These are phyloP conservation scores for Ophioninae sp. DNA, from an alignment of 2,888 invertebrate species.

Conservation along the genomic window DNA sequence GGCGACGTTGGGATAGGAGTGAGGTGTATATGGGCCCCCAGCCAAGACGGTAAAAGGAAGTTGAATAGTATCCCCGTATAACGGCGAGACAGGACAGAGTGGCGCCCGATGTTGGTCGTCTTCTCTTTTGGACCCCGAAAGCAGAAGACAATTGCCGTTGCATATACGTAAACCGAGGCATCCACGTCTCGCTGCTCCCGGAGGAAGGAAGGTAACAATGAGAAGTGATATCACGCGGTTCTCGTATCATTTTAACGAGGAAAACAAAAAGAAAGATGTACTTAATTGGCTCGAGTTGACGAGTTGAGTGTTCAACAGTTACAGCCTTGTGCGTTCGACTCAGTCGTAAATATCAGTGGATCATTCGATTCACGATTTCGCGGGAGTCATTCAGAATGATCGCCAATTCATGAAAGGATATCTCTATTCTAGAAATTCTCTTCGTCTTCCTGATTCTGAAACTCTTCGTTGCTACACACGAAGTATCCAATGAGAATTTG, in stretches of 20 bases:
- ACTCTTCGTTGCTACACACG: too few relatives aligned
- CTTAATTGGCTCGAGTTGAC: conserved; percentile 5
- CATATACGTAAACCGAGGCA: background rate
- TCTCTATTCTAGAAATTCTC: background rate
- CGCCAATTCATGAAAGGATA: background rate
- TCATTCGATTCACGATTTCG: conserved; percentile 1
- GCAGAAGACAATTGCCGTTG: conserved; percentile 25
- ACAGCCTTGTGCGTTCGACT: background rate
- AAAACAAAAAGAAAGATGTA: conserved; percentile 1
- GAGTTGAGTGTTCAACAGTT: background rate
- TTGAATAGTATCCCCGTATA: conserved; percentile 54
- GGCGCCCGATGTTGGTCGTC: conserved; percentile 58
- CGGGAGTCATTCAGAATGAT: background rate
- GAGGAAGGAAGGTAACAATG: conserved; percentile 24
- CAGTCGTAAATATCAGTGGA: background rate
- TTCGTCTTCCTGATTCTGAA: background rate
- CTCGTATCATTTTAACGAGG: conserved; percentile 14
- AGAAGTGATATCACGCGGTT: conserved; percentile 14
- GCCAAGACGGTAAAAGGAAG: conserved; percentile 62
- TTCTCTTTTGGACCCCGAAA: conserved; percentile 26
- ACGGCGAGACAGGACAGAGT: conserved; percentile 58
- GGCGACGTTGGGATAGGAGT: conserved; percentile 6
- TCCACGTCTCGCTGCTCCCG: conserved; percentile 39
- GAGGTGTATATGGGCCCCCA: conserved; percentile 46
- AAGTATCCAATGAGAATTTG: too few relatives aligned